phyloP scores from a whole-genome alignment of 2,888 invertebrate genomes.

The Rapana venosa region DNA sequence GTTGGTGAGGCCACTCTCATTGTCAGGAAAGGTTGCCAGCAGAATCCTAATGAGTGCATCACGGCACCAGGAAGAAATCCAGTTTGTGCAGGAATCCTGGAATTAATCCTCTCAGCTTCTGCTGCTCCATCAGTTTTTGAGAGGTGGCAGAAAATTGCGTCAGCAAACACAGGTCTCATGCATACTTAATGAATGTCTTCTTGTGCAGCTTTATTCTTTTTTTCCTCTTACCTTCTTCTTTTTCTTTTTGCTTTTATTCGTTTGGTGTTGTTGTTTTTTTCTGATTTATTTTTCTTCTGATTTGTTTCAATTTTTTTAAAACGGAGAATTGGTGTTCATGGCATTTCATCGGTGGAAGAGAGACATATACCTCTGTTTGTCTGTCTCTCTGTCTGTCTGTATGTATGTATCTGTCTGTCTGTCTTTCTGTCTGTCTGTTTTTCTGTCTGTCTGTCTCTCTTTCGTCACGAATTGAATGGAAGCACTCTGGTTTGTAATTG shows the following conservation, averaged over 20 bases:
- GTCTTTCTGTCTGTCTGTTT: too few species aligned
- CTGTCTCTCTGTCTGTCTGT: too few species aligned
- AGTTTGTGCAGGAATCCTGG: not conserved
- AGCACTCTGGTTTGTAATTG: too few species aligned
- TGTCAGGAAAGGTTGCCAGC: not conserved
- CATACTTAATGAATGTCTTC: not conserved
- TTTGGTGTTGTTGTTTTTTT: not conserved
- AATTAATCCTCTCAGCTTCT: constrained; percentile 7
- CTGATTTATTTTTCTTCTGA: not conserved
- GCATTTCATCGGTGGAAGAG: too few species aligned
- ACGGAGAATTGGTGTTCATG: too few species aligned
- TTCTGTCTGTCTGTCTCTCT: too few species aligned
- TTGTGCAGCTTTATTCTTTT: too few species aligned
- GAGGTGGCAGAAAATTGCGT: not conserved
- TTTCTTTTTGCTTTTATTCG: not conserved
- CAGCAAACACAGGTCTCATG: constrained; percentile 18
- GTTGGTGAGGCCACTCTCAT: too few species aligned
- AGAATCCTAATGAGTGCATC: constrained; percentile 11
- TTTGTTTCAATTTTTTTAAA: too few species aligned
- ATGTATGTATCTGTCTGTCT: too few species aligned
- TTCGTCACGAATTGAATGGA: too few species aligned
- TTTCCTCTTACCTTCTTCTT: not conserved
- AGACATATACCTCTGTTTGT: too few species aligned
- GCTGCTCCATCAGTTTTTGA: not conserved
- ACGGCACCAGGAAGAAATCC: not conserved